Conservation (phyloP, 1,140 invertebrate genomes). For the Drosophila ohnishii region DNA sequence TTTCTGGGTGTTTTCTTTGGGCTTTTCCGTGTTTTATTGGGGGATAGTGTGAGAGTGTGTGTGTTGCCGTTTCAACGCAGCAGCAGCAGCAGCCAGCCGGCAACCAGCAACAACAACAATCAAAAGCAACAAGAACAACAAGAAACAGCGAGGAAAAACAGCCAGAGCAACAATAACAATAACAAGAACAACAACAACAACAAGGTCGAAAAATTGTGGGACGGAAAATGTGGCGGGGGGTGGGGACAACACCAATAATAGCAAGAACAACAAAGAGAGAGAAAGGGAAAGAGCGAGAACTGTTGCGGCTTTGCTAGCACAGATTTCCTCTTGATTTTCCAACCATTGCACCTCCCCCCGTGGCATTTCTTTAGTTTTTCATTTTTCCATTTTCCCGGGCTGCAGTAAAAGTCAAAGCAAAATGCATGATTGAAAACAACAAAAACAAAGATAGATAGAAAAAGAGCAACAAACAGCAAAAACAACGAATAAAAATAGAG, state of each 20-base stretch:
- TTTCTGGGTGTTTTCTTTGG: slow-evolving; percentile 27
- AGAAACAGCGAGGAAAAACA: slow-evolving; percentile 46
- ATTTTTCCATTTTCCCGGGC: slow-evolving; percentile 23
- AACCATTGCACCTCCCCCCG: slow-evolving; percentile 2
- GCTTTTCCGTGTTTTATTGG: slow-evolving; percentile 15
- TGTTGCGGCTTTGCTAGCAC: slow-evolving; percentile 62
- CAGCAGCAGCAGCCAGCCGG: slow-evolving; percentile 15
- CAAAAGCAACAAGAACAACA: slow-evolving; percentile 61
- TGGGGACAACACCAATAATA: slow-evolving; percentile 39
- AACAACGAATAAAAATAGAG: slow-evolving; percentile 8
- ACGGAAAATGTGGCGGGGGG: neutral
- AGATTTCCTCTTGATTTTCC: slow-evolving; percentile 44
- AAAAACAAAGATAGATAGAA: slow-evolving; percentile 41
- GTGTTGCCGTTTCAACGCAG: slow-evolving; percentile 54
- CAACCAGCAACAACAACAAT: slow-evolving; percentile 41
- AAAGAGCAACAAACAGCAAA: slow-evolving; percentile 42
- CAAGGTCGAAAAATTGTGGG: slow-evolving; percentile 7
- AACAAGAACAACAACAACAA: slow-evolving; percentile 22
- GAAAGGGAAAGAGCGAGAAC: slow-evolving; percentile 24
- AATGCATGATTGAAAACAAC: slow-evolving; percentile 71
- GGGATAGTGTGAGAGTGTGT: slow-evolving; percentile 20
- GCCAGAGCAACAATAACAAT: slow-evolving; percentile 48
- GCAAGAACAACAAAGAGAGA: slow-evolving; percentile 14
- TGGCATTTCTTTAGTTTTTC: slow-evolving; percentile 27
- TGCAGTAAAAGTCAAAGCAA: slow-evolving; percentile 75